A percentile compares a stretch with the other conserved stretches of the same genome.
phyloP scores from a whole-genome alignment of 1,140 invertebrate genomes.

The Penaeus vannamei region DNA sequence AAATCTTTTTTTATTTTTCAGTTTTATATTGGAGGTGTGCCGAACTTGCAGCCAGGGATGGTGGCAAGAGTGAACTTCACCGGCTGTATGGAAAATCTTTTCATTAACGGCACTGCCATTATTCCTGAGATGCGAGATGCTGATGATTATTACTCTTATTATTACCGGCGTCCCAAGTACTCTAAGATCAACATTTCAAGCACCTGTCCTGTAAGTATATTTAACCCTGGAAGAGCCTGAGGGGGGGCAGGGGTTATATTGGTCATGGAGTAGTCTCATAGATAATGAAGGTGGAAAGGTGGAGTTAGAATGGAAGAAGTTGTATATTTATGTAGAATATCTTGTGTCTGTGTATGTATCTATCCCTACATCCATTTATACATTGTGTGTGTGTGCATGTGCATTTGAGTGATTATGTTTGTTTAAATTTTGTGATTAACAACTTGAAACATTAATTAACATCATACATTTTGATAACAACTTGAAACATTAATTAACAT shows the following conservation, averaged over 20 bases:
- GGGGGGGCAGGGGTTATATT: not conserved
- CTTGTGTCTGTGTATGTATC: too few relatives aligned
- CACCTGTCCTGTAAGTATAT: conserved; percentile 81
- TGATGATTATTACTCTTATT: conserved; percentile 75
- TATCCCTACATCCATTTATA: not conserved
- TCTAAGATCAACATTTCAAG: conserved; percentile 81
- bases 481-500: too few relatives aligned
- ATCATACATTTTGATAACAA: too few relatives aligned
- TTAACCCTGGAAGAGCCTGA: conserved; percentile 9
- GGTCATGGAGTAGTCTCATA: not conserved
- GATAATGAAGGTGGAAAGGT: not conserved
- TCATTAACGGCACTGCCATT: conserved; percentile 91
- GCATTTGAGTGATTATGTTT: too few relatives aligned
- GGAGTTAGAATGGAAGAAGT: too few relatives aligned
- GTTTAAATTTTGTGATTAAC: too few relatives aligned
- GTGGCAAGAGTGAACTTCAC: conserved; percentile 92
- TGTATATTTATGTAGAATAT: too few relatives aligned
- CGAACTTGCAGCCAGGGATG: conserved; percentile 87
- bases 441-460: too few relatives aligned
- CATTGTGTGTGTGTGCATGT: too few relatives aligned
- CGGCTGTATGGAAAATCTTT: conserved; percentile 96
- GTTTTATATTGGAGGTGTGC: conserved; percentile 90
- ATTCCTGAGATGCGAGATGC: conserved; percentile 84
- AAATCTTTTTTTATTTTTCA: conserved; percentile 75
- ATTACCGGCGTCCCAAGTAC: conserved; percentile 78